Percentiles rank a stretch among this genome's conserved stretches.
phyloP scores from a whole-genome alignment of 2,888 invertebrate species.

The Tenthredo scrophulariae region DNA sequence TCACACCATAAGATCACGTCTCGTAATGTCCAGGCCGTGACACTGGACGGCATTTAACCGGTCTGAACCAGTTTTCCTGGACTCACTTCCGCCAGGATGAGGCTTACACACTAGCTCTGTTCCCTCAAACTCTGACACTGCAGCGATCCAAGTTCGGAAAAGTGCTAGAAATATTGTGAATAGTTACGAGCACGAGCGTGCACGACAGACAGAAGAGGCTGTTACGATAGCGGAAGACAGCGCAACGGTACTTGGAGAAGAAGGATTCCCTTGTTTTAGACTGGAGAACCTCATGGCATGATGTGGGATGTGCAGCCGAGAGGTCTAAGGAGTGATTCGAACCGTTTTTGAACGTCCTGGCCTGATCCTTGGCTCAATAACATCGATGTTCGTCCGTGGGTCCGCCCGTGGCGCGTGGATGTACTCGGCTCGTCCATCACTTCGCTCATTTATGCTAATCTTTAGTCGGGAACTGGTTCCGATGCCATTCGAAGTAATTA shows the following conservation, averaged over 20 bases:
- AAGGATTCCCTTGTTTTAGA: constrained; percentile 17
- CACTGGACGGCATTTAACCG: not conserved
- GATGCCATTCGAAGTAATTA: constrained; percentile 73
- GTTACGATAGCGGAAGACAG: not conserved
- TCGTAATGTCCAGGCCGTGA: constrained; percentile 28
- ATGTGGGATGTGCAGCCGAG: not conserved
- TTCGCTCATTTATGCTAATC: constrained; percentile 75
- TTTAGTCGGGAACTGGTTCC: constrained; percentile 70
- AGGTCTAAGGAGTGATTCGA: not conserved
- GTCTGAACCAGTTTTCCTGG: constrained; percentile 11
- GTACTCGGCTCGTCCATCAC: constrained; percentile 70
- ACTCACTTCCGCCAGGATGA: not conserved
- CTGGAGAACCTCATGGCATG: not conserved
- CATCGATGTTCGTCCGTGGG: constrained; percentile 20
- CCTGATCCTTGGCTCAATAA: not conserved
- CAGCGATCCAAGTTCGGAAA: not conserved
- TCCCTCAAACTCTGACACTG: not conserved
- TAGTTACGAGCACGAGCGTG: not conserved
- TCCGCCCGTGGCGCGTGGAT: constrained; percentile 45
- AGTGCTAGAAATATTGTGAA: not conserved
- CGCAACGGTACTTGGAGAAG: constrained; percentile 6
- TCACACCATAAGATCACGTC: constrained; percentile 34
- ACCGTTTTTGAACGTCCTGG: not conserved
- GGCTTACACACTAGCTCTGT: not conserved
- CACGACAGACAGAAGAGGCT: not conserved